Base-by-base conservation (phyloP, 2,797 vertebrate genomes). In the Sebastolobus altivelis region DNA sequence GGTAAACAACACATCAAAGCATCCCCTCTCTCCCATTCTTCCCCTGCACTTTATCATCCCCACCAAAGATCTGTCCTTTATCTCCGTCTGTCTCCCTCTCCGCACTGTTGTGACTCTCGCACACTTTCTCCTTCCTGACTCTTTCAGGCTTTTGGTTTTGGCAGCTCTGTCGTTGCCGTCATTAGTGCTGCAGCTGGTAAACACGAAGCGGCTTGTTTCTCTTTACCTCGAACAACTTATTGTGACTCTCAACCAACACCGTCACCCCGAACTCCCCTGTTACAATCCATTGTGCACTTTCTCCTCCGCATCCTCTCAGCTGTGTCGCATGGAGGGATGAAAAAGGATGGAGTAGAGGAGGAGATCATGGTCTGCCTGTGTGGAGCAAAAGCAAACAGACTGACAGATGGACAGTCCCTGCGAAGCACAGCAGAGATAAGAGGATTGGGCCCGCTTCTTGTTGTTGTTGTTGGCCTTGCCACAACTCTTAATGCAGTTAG, bases 331-430 rank as follows among this genome's bases (percentile, higher is more conserved):
- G 49, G 61, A 74, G 54, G 16, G 76, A 81, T 77, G 80, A 75
- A 66, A 75, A 12, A n/a, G 43, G 71, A 49, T 6, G 37, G 70
- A 62, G 75, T 37, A 63, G 83, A 78, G 65, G 75, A 75, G 75
- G 82, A 80, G 76, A 88, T 85, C 82, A 69, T 65, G 63, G 77
- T 72, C 61, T 33, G 79, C 56, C 69, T 80, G 89, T 75, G 77
- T 33, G 16, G 73, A 87, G 81, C 35, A 72, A 29, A 81, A 90
- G 89, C 87, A 91, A 94, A 93, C 81, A 93, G 84, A 89, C 88
- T 87, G 92, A 93, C 95, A 95, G 95, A 95, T 95, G 95, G 94
- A 89, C 90, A 81, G 89, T 92, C 86, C 92, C 93, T 74, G 83
- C 49, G 79, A 89, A 85, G 77, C 86, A 74, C 83, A 79, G 89